Base-by-base conservation (phyloP, 1,140 invertebrate species). In the Platyura marginata region DNA sequence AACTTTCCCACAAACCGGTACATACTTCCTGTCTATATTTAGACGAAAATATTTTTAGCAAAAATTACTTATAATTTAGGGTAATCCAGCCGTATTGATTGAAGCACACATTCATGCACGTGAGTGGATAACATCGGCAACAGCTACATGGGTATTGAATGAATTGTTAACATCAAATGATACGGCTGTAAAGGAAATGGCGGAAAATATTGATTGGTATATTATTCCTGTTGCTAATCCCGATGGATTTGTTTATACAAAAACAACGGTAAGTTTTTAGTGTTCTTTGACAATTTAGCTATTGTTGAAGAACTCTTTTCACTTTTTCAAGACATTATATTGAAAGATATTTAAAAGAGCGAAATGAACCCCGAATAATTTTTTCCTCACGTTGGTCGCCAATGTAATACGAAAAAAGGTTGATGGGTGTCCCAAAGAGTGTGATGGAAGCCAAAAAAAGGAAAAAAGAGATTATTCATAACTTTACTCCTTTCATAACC, bases 201-300 rank as follows among this genome's bases (percentile, higher is more conserved):
- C 56, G 1, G 48, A 55, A 34, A 65, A 52, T 39, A 68, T 60
- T 46, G 68, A 78, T 47, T 79, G 75, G 72, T 73, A 74, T 52
- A 58, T 82, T 43, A 57, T 81, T 46, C 79, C 79, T 0, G 64
- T 79, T n/a, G 51, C 71, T 2, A 84, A 83, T 58, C 77, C 77
- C 6, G 80, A 84, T 59, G 81, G 81, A 2, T 81, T 75, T 48
- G 66, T 68, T 20, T 80, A 73, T 49, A 71, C n/a, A n/a, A n/a
- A n/a, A n/a, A n/a, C n/a, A n/a, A n/a, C n/a, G n/a, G n/a, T n/a
- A n/a, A n/a, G n/a, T n/a, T n/a, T n/a, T n/a, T n/a, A n/a, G n/a
- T n/a, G n/a, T n/a, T n/a, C n/a, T n/a, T n/a, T n/a, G n/a, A n/a
- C n/a, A n/a, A n/a, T n/a, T n/a, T n/a, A n/a, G n/a, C n/a, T n/a